These are phyloP conservation scores for Pelmatolapia mariae DNA, from an alignment of 2,113 vertebrate species.

Conservation along the genomic window DNA sequence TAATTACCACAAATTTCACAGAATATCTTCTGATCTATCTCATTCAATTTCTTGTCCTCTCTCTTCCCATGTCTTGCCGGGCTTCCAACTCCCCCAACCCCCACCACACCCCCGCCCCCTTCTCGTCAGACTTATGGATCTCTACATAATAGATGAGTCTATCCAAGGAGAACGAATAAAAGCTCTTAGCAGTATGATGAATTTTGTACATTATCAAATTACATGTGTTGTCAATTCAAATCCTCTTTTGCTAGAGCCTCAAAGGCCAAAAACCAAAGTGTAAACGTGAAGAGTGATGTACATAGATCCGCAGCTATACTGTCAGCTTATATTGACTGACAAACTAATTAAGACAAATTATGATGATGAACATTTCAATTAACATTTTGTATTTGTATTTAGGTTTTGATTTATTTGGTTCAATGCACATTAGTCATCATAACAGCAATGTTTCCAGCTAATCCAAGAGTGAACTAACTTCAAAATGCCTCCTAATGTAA, in stretches of 20 bases:
- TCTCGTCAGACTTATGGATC: constrained; percentile 43
- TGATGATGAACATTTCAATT: background rate
- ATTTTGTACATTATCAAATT: constrained; percentile 65
- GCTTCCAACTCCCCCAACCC: background rate
- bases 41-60: constrained; percentile 9
- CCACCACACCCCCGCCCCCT: background rate
- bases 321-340: background rate
- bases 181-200: constrained; percentile 51
- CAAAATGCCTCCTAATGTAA: background rate
- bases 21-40: constrained; percentile 55
- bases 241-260: background rate
- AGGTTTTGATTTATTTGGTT: background rate
- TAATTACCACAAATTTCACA: constrained; percentile 54
- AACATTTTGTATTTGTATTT: background rate
- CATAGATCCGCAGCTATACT: background rate
- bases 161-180: constrained; percentile 43
- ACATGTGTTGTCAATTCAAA: constrained; percentile 50
- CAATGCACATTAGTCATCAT: background rate
- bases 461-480: background rate
- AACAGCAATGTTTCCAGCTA: background rate
- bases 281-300: background rate
- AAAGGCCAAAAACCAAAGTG: background rate
- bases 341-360: background rate
- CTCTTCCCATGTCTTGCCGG: background rate
- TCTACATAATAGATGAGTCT: constrained; percentile 62